phyloP scores from a whole-genome alignment of 2,113 vertebrate species.

The Proterorhinus semilunaris region DNA sequence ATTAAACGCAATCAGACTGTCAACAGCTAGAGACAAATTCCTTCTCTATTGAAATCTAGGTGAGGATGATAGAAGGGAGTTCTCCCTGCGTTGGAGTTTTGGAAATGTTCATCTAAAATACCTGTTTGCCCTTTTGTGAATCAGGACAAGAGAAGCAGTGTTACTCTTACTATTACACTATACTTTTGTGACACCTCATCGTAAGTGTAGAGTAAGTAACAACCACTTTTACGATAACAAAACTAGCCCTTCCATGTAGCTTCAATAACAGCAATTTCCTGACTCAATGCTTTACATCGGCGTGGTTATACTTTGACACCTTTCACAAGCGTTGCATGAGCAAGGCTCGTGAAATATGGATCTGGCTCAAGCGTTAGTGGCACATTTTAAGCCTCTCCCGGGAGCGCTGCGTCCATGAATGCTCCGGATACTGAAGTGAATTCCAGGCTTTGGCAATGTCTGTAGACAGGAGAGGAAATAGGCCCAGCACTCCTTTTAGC shows the following conservation, averaged over 20 bases:
- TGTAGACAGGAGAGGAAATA: conserved; percentile 58
- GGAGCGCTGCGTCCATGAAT: conserved; percentile 55
- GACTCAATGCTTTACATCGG: not conserved
- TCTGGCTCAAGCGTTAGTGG: conserved; percentile 65
- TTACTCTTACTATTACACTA: not conserved
- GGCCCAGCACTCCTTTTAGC: conserved; percentile 70
- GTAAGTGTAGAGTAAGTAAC: not conserved
- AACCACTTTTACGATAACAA: not conserved
- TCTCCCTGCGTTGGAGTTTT: too few relatives aligned
- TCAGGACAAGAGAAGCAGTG: not conserved
- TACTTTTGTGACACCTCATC: not conserved
- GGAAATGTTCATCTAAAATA: too few relatives aligned
- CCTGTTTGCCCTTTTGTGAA: too few relatives aligned
- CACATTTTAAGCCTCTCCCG: conserved; percentile 52
- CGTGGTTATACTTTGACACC: not conserved
- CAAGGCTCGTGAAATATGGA: conserved; percentile 42
- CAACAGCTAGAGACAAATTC: too few relatives aligned
- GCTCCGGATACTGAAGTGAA: conserved; percentile 56
- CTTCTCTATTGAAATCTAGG: too few relatives aligned
- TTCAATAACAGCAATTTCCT: not conserved
- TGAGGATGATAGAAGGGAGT: too few relatives aligned
- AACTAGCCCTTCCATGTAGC: too few relatives aligned
- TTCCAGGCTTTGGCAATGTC: conserved; percentile 59
- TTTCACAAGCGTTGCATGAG: conserved; percentile 8
- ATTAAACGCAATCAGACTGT: too few relatives aligned